phyloP scores from a whole-genome alignment of 2,888 invertebrate genomes.

The Melitaea athalia region DNA sequence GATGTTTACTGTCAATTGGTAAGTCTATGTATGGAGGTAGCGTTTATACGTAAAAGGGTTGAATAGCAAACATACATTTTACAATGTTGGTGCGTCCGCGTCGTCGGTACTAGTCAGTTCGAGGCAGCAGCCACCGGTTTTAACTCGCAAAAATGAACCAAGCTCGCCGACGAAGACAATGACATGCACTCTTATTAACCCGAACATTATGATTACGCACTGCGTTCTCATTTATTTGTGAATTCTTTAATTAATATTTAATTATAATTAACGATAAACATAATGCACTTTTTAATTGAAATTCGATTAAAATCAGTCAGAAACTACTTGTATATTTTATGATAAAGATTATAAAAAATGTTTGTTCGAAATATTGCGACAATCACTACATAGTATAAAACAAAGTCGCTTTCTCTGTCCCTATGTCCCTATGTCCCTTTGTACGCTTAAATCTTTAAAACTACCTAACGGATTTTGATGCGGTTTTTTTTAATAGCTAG shows the following conservation, averaged over 20 bases:
- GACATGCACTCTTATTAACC: conserved; percentile 62
- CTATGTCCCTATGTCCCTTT: too few species aligned
- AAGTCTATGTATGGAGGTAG: conserved; percentile 54
- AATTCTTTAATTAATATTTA: conserved; percentile 24
- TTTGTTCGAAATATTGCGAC: too few species aligned
- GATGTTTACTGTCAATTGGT: conserved; percentile 48
- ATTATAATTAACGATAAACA: conserved; percentile 11
- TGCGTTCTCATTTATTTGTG: conserved; percentile 33
- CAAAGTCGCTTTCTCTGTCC: too few species aligned
- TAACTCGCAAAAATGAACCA: conserved; percentile 32
- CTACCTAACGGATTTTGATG: too few species aligned
- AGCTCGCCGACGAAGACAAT: conserved; percentile 43
- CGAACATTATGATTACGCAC: conserved; percentile 46
- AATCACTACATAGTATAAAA: too few species aligned
- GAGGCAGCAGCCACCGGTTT: conserved; percentile 47
- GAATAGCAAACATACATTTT: conserved; percentile 47
- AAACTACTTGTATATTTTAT: too few species aligned
- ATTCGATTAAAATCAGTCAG: conserved; percentile 28
- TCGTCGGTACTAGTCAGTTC: conserved; percentile 43
- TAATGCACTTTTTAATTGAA: conserved; percentile 7
- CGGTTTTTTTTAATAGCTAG: too few species aligned
- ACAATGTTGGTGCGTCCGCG: conserved; percentile 17
- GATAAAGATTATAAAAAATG: too few species aligned
- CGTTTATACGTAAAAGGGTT: conserved; percentile 51
- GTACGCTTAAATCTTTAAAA: too few species aligned